phyloP scores from a whole-genome alignment of 37 sponge, comb jelly and placozoan genomes.

The Lycopodina hypogea region DNA sequence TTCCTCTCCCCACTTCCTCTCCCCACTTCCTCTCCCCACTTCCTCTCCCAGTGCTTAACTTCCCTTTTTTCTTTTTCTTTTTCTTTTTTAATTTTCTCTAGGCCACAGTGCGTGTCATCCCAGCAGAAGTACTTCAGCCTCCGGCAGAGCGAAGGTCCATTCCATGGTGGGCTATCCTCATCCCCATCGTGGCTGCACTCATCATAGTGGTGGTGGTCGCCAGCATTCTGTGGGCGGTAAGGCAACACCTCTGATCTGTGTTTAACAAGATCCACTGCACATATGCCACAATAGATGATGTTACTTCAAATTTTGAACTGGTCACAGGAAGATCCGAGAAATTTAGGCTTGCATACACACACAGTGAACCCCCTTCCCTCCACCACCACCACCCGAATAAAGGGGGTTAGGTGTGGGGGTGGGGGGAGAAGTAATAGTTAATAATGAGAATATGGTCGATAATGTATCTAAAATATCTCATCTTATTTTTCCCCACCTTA shows the following conservation, averaged over 20 bases:
- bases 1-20: too few species aligned
- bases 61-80: slow-evolving; percentile 10
- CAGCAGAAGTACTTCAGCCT: background rate
- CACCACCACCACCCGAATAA: too few species aligned
- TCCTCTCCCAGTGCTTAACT: slow-evolving; percentile 17
- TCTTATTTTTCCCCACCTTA: too few species aligned
- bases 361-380: too few species aligned
- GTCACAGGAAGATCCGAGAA: too few species aligned
- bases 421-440: too few species aligned
- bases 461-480: too few species aligned
- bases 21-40: background rate
- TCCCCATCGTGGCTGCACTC: slow-evolving; percentile 32
- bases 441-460: too few species aligned
- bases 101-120: slow-evolving; percentile 28
- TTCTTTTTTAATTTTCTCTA: slow-evolving; percentile 12
- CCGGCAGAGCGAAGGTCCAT: background rate
- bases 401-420: too few species aligned
- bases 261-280: background rate
- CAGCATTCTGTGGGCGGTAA: slow-evolving; percentile 33
- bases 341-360: too few species aligned
- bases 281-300: background rate
- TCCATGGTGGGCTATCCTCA: slow-evolving; percentile 32
- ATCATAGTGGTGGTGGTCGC: slow-evolving; percentile 16
- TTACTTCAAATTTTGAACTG: too few species aligned
- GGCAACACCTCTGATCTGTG: background rate